phyloP scores from a whole-genome alignment of 1,140 invertebrate genomes.

The Penaeus indicus region DNA sequence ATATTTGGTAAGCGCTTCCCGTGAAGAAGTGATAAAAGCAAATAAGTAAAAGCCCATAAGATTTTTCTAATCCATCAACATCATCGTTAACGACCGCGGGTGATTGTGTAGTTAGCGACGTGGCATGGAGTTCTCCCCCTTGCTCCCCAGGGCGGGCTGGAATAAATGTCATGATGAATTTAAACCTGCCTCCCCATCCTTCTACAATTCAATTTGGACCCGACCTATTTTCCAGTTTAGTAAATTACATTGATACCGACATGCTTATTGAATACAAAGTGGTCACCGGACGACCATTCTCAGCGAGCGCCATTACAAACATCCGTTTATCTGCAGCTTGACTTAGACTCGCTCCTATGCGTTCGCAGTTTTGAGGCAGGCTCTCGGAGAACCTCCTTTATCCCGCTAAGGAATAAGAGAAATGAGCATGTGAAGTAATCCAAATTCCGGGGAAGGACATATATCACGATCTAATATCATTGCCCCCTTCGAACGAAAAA shows the following conservation, averaged over 20 bases:
- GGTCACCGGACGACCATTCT: slow-evolving; percentile 62
- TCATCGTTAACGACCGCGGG: too few relatives aligned
- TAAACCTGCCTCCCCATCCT: slow-evolving; percentile 55
- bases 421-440: neutral
- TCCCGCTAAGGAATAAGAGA: neutral
- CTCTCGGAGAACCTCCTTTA: neutral
- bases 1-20: too few relatives aligned
- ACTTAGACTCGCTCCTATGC: neutral
- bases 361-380: too few relatives aligned
- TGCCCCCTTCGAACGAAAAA: too few relatives aligned
- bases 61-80: too few relatives aligned
- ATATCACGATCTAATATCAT: too few relatives aligned
- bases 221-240: slow-evolving; percentile 64
- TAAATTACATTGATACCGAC: slow-evolving; percentile 64
- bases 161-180: slow-evolving; percentile 61
- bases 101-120: too few relatives aligned
- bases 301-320: slow-evolving; percentile 58
- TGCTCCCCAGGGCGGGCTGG: too few relatives aligned
- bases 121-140: too few relatives aligned
- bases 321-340: slow-evolving; percentile 31
- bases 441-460: too few relatives aligned
- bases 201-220: slow-evolving; percentile 58
- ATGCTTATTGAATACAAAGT: slow-evolving; percentile 65
- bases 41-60: too few relatives aligned
- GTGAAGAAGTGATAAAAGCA: too few relatives aligned